These are phyloP conservation scores for Drosophila guanche DNA, from an alignment of 1,140 invertebrate species.

Conservation along the genomic window DNA sequence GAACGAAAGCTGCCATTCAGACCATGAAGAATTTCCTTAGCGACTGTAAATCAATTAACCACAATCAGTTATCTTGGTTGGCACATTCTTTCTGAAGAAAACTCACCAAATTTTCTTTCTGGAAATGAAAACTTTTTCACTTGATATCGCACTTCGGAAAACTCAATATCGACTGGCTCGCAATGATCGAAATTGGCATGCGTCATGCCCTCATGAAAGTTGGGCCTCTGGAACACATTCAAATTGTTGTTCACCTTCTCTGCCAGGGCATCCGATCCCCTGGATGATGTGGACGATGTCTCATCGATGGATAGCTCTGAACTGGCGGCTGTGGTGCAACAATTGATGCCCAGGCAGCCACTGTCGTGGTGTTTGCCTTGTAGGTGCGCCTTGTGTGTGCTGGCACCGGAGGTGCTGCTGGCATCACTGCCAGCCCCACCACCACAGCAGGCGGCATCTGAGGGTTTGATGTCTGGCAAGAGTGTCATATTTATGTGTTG, in stretches of 20 bases:
- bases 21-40: slow-evolving; percentile 87
- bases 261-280: slow-evolving; percentile 15
- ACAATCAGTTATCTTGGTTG: neutral
- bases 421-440: slow-evolving; percentile 49
- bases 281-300: slow-evolving; percentile 53
- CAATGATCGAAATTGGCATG: slow-evolving; percentile 76
- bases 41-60: slow-evolving; percentile 71
- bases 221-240: slow-evolving; percentile 35
- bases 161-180: slow-evolving; percentile 87
- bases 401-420: slow-evolving; percentile 41
- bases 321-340: slow-evolving; percentile 65
- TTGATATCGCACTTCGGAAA: slow-evolving; percentile 87
- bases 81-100: too few species aligned
- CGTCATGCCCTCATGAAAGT: slow-evolving; percentile 42
- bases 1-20: slow-evolving; percentile 86
- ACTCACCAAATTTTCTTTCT: slow-evolving; percentile 75
- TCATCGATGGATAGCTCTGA: slow-evolving; percentile 76
- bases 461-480: slow-evolving; percentile 77
- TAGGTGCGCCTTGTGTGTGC: slow-evolving; percentile 30
- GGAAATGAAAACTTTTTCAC: slow-evolving; percentile 84
- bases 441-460: slow-evolving; percentile 59
- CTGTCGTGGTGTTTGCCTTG: slow-evolving; percentile 12
- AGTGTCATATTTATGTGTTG: slow-evolving; percentile 58
- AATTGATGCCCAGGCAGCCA: slow-evolving; percentile 67
- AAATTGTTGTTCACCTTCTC: slow-evolving; percentile 70